Evolutionary conservation across 2,888 invertebrate species (phyloP), one percentile per base, ranked within the genome.

Genomic region (Pardosa pseudoannulata): DNA sequence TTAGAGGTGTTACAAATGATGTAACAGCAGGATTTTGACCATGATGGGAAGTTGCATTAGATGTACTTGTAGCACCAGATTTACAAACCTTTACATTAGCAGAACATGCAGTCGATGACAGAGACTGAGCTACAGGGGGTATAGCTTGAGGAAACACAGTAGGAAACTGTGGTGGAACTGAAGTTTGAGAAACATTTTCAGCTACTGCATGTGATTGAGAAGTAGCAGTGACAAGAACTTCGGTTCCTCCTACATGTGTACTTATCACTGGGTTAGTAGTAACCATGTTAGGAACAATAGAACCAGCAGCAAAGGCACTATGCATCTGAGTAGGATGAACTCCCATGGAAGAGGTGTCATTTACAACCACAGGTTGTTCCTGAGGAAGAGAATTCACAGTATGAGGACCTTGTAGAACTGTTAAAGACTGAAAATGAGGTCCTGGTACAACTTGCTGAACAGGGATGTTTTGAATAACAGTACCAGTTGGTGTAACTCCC

Each of bases 401-500:
- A 50, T 88, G 89, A 41, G 88, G 86, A 62, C 82, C 81, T 29
- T 87, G 88, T 32, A 89, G 41, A 39, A 89, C 88, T 32, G 89
- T 79, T 27, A 89, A 64, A 23, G 89, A 87, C n/a, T 88, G 82
- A 65, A 88, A 88, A 65, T 86, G 86, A 23, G 89, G 78, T 19
- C 88, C 88, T 19, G 82, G 88, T 11, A 88, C 80, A 9, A 89
- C 76, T 72, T 89, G 89, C 46, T 89, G 89, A 32, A 89, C 73
- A 65, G 89, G 87, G 41, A 89, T 81, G 70, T 89, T 89, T 64
- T 89, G 89, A 32, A 89, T 87, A 36, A 89, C 87, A 19, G 89
- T 73, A 50, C 85, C 88, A 32, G 82, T 71, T 16, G 87, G 82
- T n/a, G 88, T 82, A 16, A 87, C 87, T 19, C 89, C 89, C 16